These are phyloP conservation scores for Neoniphon sammara DNA, from an alignment of 2,797 vertebrate species.

Conservation along the genomic window DNA sequence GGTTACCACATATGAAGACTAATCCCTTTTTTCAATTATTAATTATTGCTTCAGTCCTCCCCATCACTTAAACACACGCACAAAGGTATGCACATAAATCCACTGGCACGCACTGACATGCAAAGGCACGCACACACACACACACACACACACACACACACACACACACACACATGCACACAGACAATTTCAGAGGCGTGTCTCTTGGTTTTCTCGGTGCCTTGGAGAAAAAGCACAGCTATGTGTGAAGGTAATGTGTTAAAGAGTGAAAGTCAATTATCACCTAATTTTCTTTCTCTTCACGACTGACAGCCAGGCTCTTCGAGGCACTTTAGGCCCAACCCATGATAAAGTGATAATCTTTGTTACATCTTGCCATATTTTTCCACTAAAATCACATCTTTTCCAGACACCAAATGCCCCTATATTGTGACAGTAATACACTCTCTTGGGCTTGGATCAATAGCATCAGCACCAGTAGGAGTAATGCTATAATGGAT, in stretches of 20 bases:
- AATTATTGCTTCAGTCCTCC: slow-evolving; percentile 28
- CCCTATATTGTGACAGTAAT: not conserved
- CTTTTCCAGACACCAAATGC: not conserved
- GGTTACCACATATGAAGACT: slow-evolving; percentile 48
- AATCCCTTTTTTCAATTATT: slow-evolving; percentile 51
- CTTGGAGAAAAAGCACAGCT: slow-evolving; percentile 44
- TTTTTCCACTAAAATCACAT: slow-evolving; percentile 27
- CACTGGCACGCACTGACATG: not conserved
- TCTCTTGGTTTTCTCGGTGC: slow-evolving; percentile 14
- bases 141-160: not conserved
- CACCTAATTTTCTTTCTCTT: slow-evolving; percentile 69
- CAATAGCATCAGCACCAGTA: slow-evolving; percentile 9
- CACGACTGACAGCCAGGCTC: slow-evolving; percentile 40
- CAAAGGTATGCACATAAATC: not conserved
- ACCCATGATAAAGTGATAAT: slow-evolving; percentile 2
- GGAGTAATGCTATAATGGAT: slow-evolving; percentile 30
- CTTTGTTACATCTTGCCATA: not conserved
- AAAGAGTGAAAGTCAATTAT: slow-evolving; percentile 71
- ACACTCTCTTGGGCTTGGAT: slow-evolving; percentile 7
- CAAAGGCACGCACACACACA: not conserved
- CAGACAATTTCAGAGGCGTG: slow-evolving; percentile 13
- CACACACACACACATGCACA: slow-evolving; percentile 6
- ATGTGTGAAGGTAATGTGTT: slow-evolving; percentile 61
- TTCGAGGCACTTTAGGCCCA: slow-evolving; percentile 34
- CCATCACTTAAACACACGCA: slow-evolving; percentile 22